Percentiles rank a stretch among this genome's conserved stretches.
These are phyloP conservation scores for Nudaria mundana DNA, from an alignment of 2,888 invertebrate species.

Conservation along the genomic window DNA sequence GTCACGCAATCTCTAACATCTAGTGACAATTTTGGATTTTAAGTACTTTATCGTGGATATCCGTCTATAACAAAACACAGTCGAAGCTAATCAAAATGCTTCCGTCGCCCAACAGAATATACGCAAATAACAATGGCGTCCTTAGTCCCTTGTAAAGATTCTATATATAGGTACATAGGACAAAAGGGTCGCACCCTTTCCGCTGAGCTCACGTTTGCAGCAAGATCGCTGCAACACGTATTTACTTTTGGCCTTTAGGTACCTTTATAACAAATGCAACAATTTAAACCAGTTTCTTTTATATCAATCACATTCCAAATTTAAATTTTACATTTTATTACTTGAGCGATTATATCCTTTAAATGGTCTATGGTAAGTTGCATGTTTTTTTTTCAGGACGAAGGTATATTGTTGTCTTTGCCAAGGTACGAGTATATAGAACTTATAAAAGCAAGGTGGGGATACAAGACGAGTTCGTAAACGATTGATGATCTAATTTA, in stretches of 20 bases:
- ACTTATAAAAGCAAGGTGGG: conserved; percentile 27
- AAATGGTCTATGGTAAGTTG: conserved; percentile 5
- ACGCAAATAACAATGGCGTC: conserved; percentile 27
- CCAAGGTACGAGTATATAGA: conserved; percentile 17
- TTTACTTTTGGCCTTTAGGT: conserved; percentile 35
- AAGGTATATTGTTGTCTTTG: conserved; percentile 3
- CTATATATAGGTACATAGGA: conserved; percentile 27
- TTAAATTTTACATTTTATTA: conserved; percentile 10
- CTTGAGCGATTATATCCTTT: conserved; percentile 13
- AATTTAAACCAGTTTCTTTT: conserved; percentile 29
- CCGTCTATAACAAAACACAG: conserved; percentile 1
- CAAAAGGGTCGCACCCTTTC: conserved; percentile 62
- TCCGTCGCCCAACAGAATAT: conserved; percentile 13
- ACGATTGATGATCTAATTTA: conserved; percentile 22
- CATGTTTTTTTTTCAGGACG: background rate
- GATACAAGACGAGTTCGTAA: conserved; percentile 31
- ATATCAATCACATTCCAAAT: conserved; percentile 17
- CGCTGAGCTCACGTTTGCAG: conserved; percentile 62
- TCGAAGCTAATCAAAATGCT: conserved; percentile 11
- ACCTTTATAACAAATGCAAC: conserved; percentile 16
- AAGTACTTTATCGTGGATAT: no score
- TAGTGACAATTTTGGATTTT: no score
- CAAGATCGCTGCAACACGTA: conserved; percentile 47
- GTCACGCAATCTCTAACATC: no score
- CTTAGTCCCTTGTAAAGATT: conserved; percentile 36